These are phyloP conservation scores for Notothenia coriiceps DNA, from an alignment of 2,113 vertebrate species.

Conservation along the genomic window DNA sequence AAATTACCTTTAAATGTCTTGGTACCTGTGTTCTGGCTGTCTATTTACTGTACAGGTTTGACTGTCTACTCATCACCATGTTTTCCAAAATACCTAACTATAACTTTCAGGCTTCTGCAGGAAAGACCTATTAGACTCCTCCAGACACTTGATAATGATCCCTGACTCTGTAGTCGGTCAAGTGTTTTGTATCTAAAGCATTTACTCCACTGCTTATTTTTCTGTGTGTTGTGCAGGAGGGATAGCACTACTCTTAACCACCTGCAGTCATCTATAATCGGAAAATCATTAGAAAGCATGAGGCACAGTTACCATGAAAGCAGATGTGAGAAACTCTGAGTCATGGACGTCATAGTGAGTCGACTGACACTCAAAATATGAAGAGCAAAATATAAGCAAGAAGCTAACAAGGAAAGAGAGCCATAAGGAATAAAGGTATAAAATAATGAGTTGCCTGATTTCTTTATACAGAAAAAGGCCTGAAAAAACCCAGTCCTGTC, in stretches of 20 bases:
- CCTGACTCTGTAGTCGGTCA: background rate
- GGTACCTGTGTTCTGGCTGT: too few species aligned
- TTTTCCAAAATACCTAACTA: background rate
- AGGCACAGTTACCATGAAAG: background rate
- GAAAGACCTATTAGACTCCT: background rate
- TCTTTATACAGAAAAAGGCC: slow-evolving; percentile 4
- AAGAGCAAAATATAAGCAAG: background rate
- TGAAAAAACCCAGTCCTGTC: slow-evolving; percentile 1
- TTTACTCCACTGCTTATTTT: slow-evolving; percentile 2
- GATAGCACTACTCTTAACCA: slow-evolving; percentile 8
- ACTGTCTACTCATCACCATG: background rate
- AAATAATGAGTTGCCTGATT: background rate
- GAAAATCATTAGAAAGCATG: slow-evolving; percentile 11
- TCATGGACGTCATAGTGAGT: background rate
- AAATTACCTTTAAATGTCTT: too few species aligned
- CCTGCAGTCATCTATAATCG: slow-evolving; percentile 30
- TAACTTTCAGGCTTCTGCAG: background rate
- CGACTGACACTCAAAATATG: slow-evolving; percentile 7
- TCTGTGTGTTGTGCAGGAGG: background rate
- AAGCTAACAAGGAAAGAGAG: background rate
- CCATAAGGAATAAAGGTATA: background rate
- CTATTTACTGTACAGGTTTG: too few species aligned
- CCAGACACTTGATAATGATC: background rate
- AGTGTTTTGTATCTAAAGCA: background rate
- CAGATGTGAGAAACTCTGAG: slow-evolving; percentile 15